These are phyloP conservation scores for Euura saliciscinereae DNA, from an alignment of 1,140 invertebrate genomes.

Conservation along the genomic window DNA sequence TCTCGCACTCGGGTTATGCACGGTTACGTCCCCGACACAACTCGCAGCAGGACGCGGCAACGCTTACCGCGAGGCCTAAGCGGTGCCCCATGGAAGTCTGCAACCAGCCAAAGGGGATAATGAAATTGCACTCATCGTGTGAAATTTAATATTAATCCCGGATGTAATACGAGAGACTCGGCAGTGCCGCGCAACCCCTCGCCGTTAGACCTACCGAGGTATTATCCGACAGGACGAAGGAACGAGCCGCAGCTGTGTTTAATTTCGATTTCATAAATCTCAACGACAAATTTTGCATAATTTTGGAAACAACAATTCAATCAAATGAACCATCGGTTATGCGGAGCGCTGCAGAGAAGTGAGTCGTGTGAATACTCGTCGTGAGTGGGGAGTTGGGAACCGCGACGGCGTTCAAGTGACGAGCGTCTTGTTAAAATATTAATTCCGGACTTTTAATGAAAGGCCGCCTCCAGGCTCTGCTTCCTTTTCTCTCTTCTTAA, in stretches of 20 bases:
- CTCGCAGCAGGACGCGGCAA: not conserved
- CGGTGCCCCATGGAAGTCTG: conserved; percentile 12
- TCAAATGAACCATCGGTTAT: too few relatives aligned
- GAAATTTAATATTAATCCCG: conserved; percentile 59
- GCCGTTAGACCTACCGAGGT: too few relatives aligned
- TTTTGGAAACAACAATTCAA: too few relatives aligned
- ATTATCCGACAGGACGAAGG: not conserved
- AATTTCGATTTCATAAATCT: too few relatives aligned
- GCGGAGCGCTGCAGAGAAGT: too few relatives aligned
- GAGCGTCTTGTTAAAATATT: conserved; percentile 16
- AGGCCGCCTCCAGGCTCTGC: not conserved
- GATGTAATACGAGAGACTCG: conserved; percentile 49
- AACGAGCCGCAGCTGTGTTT: not conserved
- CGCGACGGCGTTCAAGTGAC: conserved; percentile 11
- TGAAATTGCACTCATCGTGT: conserved; percentile 56
- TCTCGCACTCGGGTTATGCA: too few relatives aligned
- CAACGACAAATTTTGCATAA: too few relatives aligned
- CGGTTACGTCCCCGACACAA: too few relatives aligned
- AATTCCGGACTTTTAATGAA: conserved; percentile 16
- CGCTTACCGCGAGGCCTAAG: conserved; percentile 15
- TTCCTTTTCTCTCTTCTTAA: conserved; percentile 11
- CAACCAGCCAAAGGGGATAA: conserved; percentile 34
- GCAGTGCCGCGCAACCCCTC: conserved; percentile 36
- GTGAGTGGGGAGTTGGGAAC: not conserved
- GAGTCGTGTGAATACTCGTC: not conserved